A percentile compares a stretch with the other conserved stretches of the same genome.
Conservation (phyloP, 1,140 invertebrate species). For the Drosophila subobscura region DNA sequence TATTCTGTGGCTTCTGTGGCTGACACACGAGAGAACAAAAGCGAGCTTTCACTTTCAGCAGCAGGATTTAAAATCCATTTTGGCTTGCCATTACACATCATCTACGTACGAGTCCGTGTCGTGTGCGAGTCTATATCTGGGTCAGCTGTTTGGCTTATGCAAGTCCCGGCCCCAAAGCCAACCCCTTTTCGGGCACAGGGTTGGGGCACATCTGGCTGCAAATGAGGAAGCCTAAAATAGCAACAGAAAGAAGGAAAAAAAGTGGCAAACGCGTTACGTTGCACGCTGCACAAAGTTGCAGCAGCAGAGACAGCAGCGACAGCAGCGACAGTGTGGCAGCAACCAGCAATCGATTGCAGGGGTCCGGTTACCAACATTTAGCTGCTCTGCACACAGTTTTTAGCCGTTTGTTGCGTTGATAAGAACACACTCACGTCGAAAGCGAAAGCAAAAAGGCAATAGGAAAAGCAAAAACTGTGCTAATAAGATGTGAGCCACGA, state of each 20-base stretch:
- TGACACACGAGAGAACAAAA: slow-evolving; percentile 1
- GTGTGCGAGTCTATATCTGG: slow-evolving; percentile 45
- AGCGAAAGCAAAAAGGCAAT: slow-evolving; percentile 31
- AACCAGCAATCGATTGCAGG: slow-evolving; percentile 59
- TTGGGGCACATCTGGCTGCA: slow-evolving; percentile 35
- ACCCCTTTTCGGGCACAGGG: slow-evolving; percentile 25
- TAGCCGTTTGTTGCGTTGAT: slow-evolving; percentile 72
- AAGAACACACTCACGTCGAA: slow-evolving; percentile 59
- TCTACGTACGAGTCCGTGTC: slow-evolving; percentile 2
- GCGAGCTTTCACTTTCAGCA: slow-evolving; percentile 56
- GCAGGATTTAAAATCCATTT: slow-evolving; percentile 29
- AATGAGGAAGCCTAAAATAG: slow-evolving; percentile 81
- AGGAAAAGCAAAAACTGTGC: neutral
- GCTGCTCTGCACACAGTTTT: slow-evolving; percentile 56
- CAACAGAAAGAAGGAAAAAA: slow-evolving; percentile 26
- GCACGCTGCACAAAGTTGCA: slow-evolving; percentile 42
- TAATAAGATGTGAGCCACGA: slow-evolving; percentile 25
- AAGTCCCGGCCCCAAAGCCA: slow-evolving; percentile 22
- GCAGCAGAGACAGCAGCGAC: slow-evolving; percentile 20
- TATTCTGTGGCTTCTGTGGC: neutral
- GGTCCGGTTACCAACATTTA: slow-evolving; percentile 60
- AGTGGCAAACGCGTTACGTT: slow-evolving; percentile 54
- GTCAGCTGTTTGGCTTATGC: slow-evolving; percentile 60
- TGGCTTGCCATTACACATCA: slow-evolving; percentile 1
- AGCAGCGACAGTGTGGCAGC: slow-evolving; percentile 13